Evolutionary conservation across 1,140 invertebrate genomes (phyloP), one percentile per base, ranked within the genome.

Genomic region (Diorhabda carinulata): DNA sequence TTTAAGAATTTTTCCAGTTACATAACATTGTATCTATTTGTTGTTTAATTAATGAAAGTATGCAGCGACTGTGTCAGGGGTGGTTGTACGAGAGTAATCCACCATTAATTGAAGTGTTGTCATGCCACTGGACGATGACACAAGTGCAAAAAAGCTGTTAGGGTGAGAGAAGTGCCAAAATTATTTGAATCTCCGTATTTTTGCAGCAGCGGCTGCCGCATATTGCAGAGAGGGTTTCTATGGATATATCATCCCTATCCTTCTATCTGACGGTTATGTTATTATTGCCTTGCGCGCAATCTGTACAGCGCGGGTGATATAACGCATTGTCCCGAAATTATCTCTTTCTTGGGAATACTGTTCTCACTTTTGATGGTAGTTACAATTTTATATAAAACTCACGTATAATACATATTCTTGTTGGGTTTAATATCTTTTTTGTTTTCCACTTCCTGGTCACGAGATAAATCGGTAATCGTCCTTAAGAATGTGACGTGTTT

Each of bases 61-160:
- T 25, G 25, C 25, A 25, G 25, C 25, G 25, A 25, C 25, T 25
- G 25, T 25, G 25, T 25, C 25, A 25, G 25, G 25, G 25, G 25
- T 25, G 25, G 25, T 25, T 25, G 1, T 25, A 25, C 25, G 25
- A 25, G 25, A 25, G 47, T n/a, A 52, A 52, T 52, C n/a, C n/a
- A 4, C 47, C 47, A 52, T 52, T 52, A 52, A 52, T 52, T 52
- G 47, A 52, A 52, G 47, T 52, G 6, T 52, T 63, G 63, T 64
- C 63, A 59, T 60, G 65, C 65, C 65, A 67, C 65, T 67, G 65
- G 41, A 40, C 25, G 65, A 57, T n/a, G 65, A 60, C 57, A 67
- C 65, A 61, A 67, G 65, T 67, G 65, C 65, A 67, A 61, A 67
- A 67, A 67, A 67, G 65, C 65, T 67, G 65, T 67, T 67, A 67